Evolutionary conservation across 2,113 vertebrate genomes (phyloP).

Genomic region (Micronycteris hirsuta): DNA sequence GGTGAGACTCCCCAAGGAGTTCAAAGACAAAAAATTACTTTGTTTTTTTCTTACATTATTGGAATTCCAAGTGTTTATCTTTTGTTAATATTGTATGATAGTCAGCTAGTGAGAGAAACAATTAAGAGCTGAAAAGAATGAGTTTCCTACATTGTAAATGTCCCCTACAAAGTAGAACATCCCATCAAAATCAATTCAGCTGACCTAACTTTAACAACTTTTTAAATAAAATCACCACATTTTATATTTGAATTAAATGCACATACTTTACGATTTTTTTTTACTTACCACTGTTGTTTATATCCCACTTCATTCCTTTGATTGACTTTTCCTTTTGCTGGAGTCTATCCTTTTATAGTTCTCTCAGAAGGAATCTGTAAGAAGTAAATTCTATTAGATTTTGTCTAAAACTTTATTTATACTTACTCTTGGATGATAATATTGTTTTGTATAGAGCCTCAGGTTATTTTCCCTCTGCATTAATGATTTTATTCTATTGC

Average conservation of each 20-base stretch:
- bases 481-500: not conserved
- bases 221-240: not conserved
- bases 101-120: not conserved
- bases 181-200: not conserved
- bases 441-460: not conserved
- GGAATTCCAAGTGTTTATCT: not conserved
- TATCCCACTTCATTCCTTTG: constrained; percentile 42
- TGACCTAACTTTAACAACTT: not conserved
- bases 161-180: not conserved
- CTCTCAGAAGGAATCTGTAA: constrained; percentile 52
- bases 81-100: not conserved
- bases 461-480: not conserved
- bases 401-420: not conserved
- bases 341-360: constrained; percentile 35
- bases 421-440: not conserved
- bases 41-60: not conserved
- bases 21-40: not conserved
- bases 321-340: constrained; percentile 15
- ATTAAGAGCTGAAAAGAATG: not conserved
- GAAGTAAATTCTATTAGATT: not conserved
- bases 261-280: not conserved
- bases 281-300: constrained; percentile 48
- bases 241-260: not conserved
- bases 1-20: not conserved
- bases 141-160: not conserved